Evolutionary conservation across 2,888 invertebrate species (phyloP).

Genomic region (Ophion ellenae): DNA sequence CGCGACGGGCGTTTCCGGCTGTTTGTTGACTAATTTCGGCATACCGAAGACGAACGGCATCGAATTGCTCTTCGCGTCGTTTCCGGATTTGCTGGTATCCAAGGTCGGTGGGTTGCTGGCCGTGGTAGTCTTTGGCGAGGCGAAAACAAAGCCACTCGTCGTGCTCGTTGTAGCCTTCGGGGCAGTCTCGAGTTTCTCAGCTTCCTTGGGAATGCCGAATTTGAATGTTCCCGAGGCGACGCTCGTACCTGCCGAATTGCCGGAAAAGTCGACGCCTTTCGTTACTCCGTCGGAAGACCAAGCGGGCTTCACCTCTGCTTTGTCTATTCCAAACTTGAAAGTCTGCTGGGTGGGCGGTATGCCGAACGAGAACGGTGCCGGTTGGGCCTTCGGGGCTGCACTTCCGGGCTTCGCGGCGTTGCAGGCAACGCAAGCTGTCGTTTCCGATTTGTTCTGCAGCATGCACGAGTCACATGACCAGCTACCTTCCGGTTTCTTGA

Average conservation of each 20-base stretch:
- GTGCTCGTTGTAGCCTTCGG: background rate
- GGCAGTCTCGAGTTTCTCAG: constrained; percentile 22
- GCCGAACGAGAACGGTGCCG: constrained; percentile 75
- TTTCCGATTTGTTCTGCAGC: constrained; percentile 84
- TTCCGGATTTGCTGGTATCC: constrained; percentile 53
- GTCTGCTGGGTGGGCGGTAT: constrained; percentile 71
- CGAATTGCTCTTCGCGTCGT: constrained; percentile 60
- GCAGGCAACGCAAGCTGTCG: constrained; percentile 85
- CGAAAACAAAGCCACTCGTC: constrained; percentile 74
- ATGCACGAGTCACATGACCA: constrained; percentile 87
- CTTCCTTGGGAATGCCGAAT: constrained; percentile 74
- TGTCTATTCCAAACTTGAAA: constrained; percentile 85
- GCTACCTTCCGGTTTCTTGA: constrained; percentile 82
- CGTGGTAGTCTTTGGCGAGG: constrained; percentile 68
- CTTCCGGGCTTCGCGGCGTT: constrained; percentile 85
- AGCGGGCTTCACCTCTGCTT: constrained; percentile 75
- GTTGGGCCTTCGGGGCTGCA: constrained; percentile 64
- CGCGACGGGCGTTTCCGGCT: constrained; percentile 1
- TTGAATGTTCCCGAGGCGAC: constrained; percentile 68
- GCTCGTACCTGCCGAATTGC: constrained; percentile 58
- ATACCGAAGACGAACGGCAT: constrained; percentile 55
- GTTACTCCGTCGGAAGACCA: constrained; percentile 66
- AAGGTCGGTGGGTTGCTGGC: constrained; percentile 59
- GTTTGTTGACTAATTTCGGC: constrained; percentile 40
- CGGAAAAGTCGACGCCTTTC: constrained; percentile 82